A percentile compares a stretch with the other conserved stretches of the same genome.
These are phyloP conservation scores for Polypedilum vanderplanki DNA, from an alignment of 1,140 invertebrate species.

Conservation along the genomic window DNA sequence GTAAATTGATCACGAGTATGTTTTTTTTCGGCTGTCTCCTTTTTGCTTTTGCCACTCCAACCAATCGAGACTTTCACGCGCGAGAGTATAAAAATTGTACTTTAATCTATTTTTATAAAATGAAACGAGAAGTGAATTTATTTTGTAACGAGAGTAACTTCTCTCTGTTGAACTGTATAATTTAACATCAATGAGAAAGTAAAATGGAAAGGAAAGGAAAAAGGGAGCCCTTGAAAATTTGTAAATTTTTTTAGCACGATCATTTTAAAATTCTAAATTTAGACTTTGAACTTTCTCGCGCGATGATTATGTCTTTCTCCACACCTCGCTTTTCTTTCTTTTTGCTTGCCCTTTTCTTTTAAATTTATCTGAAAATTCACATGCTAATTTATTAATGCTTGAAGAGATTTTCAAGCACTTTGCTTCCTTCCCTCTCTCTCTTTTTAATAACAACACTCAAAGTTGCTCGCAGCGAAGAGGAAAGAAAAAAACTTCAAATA, in stretches of 20 bases:
- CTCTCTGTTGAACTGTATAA: no score
- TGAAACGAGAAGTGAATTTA: background rate
- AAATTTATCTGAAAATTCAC: background rate
- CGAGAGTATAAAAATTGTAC: background rate
- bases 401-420: no score
- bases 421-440: no score
- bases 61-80: conserved; percentile 9
- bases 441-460: no score
- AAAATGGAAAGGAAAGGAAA: background rate
- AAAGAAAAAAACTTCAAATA: no score
- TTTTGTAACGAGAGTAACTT: background rate
- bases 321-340: no score
- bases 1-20: background rate
- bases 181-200: background rate
- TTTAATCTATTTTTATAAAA: conserved; percentile 13
- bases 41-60: background rate
- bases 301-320: no score
- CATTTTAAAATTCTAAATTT: background rate
- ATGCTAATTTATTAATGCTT: background rate
- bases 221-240: background rate
- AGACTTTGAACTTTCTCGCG: no score
- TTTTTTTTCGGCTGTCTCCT: background rate
- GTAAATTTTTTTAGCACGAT: background rate
- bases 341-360: no score
- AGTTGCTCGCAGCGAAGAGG: no score